A percentile compares a stretch with the other conserved stretches of the same genome.
These are phyloP conservation scores for Apteryx mantelli DNA, from an alignment of 2,113 vertebrate genomes.

Conservation along the genomic window DNA sequence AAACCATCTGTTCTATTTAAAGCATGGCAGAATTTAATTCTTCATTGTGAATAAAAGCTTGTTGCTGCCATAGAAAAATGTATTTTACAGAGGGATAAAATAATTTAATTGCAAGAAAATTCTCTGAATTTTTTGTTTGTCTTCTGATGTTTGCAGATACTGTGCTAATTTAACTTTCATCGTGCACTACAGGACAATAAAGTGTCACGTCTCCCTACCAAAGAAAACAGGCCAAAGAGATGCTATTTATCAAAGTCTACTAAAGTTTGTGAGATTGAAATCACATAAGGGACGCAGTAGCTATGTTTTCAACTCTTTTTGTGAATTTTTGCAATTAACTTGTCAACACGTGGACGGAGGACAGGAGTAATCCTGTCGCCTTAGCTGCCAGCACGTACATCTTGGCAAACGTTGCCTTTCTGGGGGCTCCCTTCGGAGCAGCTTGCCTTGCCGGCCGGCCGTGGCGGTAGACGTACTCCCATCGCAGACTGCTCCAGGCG, in stretches of 20 bases:
- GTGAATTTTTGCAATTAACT: not conserved
- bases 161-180: not conserved
- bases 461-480: not conserved
- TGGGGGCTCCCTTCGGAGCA: not conserved
- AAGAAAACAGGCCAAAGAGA: not conserved
- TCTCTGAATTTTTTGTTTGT: not conserved
- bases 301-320: not conserved
- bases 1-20: constrained; percentile 24
- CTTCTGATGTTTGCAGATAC: not conserved
- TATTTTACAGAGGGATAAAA: not conserved
- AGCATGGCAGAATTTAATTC: not conserved
- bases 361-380: not conserved
- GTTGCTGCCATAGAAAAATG: not conserved
- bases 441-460: not conserved
- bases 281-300: not conserved
- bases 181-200: not conserved
- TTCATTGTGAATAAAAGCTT: not conserved
- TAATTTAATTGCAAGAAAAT: not conserved
- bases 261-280: not conserved
- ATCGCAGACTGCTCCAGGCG: not conserved
- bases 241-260: not conserved
- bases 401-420: not conserved
- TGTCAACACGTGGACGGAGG: not conserved
- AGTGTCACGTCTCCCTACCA: not conserved
- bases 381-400: not conserved